Evolutionary conservation across 1,140 invertebrate genomes (phyloP).

Genomic region (roundworm (Caenorhabditis elegans)): WBcel235 BX284605.5:6824501-6825000

Average conservation of each 20-base stretch:
- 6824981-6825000: neutral
- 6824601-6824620: too few relatives aligned
- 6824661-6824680: neutral
- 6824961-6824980: neutral
- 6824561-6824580: neutral
- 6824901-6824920: too few relatives aligned
- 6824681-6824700: neutral
- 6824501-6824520: neutral
- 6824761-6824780: neutral
- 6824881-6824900: too few relatives aligned
- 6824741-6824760: neutral
- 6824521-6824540: neutral
- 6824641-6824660: neutral
- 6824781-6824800: too few relatives aligned
- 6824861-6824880: too few relatives aligned
- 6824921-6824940: neutral
- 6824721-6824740: neutral
- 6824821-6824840: too few relatives aligned
- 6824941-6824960: neutral
- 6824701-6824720: neutral
- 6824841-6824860: too few relatives aligned
- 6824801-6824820: too few relatives aligned
- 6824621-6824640: too few relatives aligned
- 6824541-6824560: neutral
- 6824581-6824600: neutral